phyloP scores from a whole-genome alignment of 2,113 vertebrate species.

The Seriola rivoliana region DNA sequence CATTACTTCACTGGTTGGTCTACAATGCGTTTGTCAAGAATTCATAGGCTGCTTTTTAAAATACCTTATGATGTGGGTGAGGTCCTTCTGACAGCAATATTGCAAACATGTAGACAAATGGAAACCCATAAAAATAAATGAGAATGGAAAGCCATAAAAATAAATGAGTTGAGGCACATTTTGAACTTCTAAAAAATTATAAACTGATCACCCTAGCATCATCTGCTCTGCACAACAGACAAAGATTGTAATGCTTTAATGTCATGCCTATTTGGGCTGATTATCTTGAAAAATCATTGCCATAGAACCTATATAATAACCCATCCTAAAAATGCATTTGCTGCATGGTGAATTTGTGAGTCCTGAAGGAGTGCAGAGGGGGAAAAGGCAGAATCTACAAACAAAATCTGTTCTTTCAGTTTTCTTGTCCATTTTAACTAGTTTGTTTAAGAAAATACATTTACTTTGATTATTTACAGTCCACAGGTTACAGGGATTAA shows the following conservation, averaged over 20 bases:
- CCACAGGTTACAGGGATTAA: neutral
- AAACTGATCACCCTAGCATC: neutral
- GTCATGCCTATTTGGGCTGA: neutral
- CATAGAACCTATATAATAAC: neutral
- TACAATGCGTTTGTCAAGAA: slow-evolving; percentile 46
- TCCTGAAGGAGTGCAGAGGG: neutral
- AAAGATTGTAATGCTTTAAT: neutral
- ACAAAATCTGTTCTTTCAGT: neutral
- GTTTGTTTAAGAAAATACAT: neutral
- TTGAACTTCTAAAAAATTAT: neutral
- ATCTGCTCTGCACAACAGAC: neutral
- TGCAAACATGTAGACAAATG: neutral
- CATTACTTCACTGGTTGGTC: slow-evolving; percentile 55
- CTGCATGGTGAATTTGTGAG: neutral
- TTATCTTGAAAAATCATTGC: neutral
- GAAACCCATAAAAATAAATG: neutral
- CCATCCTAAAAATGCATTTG: neutral
- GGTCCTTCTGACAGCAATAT: slow-evolving; percentile 21
- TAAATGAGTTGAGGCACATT: neutral
- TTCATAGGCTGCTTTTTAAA: slow-evolving; percentile 40
- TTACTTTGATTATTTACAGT: neutral
- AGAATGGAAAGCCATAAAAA: neutral
- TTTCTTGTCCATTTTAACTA: neutral
- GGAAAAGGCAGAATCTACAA: neutral
- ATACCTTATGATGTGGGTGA: slow-evolving; percentile 13